Evolutionary conservation across 2,797 vertebrate species (phyloP).

Genomic region (Centropyge bicolor): DNA sequence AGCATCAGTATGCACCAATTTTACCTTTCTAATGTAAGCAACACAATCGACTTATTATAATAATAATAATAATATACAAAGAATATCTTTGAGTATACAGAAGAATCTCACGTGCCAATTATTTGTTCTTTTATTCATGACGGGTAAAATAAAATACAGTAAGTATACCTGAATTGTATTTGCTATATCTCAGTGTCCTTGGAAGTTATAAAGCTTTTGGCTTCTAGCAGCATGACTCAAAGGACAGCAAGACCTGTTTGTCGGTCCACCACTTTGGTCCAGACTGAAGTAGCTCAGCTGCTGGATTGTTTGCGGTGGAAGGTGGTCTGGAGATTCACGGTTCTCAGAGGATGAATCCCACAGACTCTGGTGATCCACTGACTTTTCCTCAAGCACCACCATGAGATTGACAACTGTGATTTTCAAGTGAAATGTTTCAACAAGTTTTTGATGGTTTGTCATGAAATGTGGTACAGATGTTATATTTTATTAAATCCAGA

Average conservation of each 20-base stretch:
- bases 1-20: background rate
- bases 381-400: too few relatives aligned
- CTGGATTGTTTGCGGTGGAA: background rate
- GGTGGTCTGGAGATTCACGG: background rate
- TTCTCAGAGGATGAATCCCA: background rate
- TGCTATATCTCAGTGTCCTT: background rate
- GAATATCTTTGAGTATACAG: background rate
- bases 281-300: background rate
- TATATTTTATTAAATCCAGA: background rate
- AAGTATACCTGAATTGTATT: background rate
- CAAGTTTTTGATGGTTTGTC: background rate
- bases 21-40: background rate
- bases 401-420: background rate
- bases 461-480: background rate
- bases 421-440: background rate
- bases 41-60: background rate
- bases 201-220: background rate
- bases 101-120: too few relatives aligned
- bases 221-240: background rate
- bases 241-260: background rate
- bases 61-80: background rate
- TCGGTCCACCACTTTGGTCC: background rate
- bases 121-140: background rate
- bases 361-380: too few relatives aligned
- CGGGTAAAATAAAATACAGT: background rate